Conservation (phyloP, 2,113 vertebrate genomes). For the Colistium nudipinnis region DNA sequence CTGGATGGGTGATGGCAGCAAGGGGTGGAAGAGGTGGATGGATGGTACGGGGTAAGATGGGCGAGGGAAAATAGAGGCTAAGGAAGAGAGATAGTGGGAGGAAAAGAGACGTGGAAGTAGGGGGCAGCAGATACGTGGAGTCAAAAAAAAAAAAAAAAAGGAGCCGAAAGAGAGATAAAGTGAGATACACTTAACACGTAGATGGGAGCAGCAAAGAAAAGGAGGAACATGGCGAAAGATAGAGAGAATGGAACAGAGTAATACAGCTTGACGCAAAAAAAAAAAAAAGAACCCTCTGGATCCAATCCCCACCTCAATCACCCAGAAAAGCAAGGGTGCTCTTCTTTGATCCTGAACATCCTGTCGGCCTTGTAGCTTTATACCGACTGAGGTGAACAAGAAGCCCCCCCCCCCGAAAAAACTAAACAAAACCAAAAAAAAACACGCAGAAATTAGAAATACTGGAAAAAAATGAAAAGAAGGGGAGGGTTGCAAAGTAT, state of each 20-base stretch:
- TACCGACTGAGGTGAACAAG: conserved; percentile 49
- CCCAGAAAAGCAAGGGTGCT: conserved; percentile 59
- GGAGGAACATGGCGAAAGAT: conserved; percentile 35
- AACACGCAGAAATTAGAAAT: too few species aligned
- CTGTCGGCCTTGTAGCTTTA: conserved; percentile 73
- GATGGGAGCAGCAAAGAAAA: conserved; percentile 18
- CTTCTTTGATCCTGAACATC: conserved; percentile 80
- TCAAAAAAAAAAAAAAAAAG: conserved; percentile 11
- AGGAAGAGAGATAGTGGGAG: conserved; percentile 8
- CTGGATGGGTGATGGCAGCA: conserved; percentile 40
- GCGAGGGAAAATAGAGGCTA: background rate
- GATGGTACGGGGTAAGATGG: conserved; percentile 1
- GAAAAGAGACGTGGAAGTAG: background rate
- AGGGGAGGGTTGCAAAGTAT: too few species aligned
- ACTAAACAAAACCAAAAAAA: conserved; percentile 16
- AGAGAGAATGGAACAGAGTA: conserved; percentile 30
- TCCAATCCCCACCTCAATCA: conserved; percentile 65
- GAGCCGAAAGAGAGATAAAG: conserved; percentile 5
- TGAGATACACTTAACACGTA: conserved; percentile 35
- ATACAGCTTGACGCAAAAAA: conserved; percentile 65
- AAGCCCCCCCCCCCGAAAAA: background rate
- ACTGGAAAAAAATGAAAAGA: too few species aligned
- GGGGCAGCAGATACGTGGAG: conserved; percentile 21
- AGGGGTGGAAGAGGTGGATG: conserved; percentile 15
- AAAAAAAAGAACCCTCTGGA: conserved; percentile 68